Evolutionary conservation across 1,140 invertebrate species (phyloP).

Genomic region (Dinoponera quadriceps): DNA sequence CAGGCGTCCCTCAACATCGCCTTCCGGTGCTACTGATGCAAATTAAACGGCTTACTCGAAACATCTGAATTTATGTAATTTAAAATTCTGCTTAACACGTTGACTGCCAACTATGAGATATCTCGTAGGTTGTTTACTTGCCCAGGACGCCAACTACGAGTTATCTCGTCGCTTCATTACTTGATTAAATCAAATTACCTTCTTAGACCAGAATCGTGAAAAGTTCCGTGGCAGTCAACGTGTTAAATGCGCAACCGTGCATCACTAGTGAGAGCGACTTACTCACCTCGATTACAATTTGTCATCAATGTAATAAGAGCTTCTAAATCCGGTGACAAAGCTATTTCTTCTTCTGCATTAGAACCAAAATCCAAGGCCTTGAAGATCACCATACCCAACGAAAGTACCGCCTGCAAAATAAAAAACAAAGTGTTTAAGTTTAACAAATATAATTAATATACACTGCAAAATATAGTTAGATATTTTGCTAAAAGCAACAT

Average conservation of each 20-base stretch:
- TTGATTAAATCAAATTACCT: too few relatives aligned
- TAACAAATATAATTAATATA: constrained; percentile 4
- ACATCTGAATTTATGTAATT: constrained; percentile 8
- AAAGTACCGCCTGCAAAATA: constrained; percentile 90
- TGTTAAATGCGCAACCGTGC: constrained; percentile 18
- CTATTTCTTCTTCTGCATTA: constrained; percentile 93
- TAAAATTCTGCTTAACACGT: constrained; percentile 9
- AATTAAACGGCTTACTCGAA: neutral
- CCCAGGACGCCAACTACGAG: too few relatives aligned
- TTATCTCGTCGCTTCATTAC: too few relatives aligned
- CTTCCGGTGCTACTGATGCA: constrained; percentile 44
- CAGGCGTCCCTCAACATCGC: constrained; percentile 78
- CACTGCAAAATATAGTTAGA: neutral
- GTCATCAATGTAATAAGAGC: constrained; percentile 94
- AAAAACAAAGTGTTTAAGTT: constrained; percentile 19
- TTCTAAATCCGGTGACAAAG: constrained; percentile 94
- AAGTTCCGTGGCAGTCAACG: too few relatives aligned
- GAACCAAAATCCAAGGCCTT: constrained; percentile 95
- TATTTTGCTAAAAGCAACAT: constrained; percentile 22
- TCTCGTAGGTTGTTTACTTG: too few relatives aligned
- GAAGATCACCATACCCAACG: constrained; percentile 93
- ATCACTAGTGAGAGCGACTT: constrained; percentile 2
- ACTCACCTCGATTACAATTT: constrained; percentile 86
- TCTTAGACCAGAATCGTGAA: too few relatives aligned
- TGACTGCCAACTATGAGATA: too few relatives aligned